Evolutionary conservation across 2,888 invertebrate species (phyloP), one percentile per base, ranked within the genome.

Genomic region (Melolontha melolontha): DNA sequence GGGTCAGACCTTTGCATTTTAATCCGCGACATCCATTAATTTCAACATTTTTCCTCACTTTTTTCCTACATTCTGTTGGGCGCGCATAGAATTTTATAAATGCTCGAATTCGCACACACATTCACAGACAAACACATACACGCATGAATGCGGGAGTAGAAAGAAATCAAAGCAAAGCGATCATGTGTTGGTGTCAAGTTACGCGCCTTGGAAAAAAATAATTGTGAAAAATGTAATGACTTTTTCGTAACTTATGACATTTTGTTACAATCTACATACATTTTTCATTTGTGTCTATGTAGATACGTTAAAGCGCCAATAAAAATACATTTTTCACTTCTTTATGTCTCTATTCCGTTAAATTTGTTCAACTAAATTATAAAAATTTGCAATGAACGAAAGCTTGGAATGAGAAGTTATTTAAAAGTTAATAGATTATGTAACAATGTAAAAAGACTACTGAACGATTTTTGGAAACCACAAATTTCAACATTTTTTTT

Each of bases 11-110:
- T 44, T 47, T 47, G 59, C 47, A 34, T 59, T 59, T 34, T 44
- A 59, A 59, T 59, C 59, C 47, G 59, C 29, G 12, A 59, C 59
- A 47, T 29, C 59, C 59, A 59, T 59, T 59, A 59, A 47, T 59
- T 59, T 59, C 27, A 59, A 11, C 59, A 29, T 34, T 59, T 47
- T 59, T 59, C n/a, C 47, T 17, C 22, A 27, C 42, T 59, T 47
- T 44, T 59, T 49, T 47, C 22, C 29, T 29, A 29, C 47, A 47
- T 34, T 16, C 29, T 47, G 34, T 29, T 16, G 34, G 7, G 39
- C 16, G n/a, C 14, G 54, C 40, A 16, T 17, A 10, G 54, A 54
- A 16, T 54, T 17, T 54, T 54, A 34, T 34, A 34, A 34, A 34
- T 34, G 34, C 7, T 34, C 34, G 34, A 34, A 34, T 34, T 10